These are phyloP conservation scores for Rotaria magnacalcarata DNA, from an alignment of 2,888 invertebrate species.

Conservation along the genomic window DNA sequence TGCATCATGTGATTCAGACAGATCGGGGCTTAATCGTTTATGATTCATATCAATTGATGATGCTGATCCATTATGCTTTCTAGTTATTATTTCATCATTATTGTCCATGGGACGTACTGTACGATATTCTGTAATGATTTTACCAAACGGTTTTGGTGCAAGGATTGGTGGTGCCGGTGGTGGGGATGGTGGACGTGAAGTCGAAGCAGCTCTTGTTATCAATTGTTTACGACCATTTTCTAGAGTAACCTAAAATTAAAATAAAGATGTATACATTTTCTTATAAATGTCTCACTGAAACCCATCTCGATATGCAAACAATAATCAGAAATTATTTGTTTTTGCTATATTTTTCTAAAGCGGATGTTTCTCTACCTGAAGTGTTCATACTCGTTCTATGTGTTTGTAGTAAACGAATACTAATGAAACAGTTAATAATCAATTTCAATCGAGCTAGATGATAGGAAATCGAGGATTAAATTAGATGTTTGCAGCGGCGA, in stretches of 20 bases:
- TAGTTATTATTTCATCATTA: neutral
- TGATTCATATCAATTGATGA: neutral
- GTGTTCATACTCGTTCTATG: too few species aligned
- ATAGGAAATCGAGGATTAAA: too few species aligned
- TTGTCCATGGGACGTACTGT: neutral
- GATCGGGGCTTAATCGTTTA: neutral
- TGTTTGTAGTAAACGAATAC: too few species aligned
- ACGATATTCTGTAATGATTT: slow-evolving; percentile 20
- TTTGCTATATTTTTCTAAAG: too few species aligned
- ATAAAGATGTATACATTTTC: too few species aligned
- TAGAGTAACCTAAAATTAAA: neutral
- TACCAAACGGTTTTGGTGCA: slow-evolving; percentile 6
- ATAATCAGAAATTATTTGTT: too few species aligned
- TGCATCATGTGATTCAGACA: neutral
- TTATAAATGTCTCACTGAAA: too few species aligned
- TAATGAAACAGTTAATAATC: too few species aligned
- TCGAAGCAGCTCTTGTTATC: neutral
- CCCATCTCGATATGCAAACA: too few species aligned
- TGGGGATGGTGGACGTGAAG: neutral
- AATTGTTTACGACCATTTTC: slow-evolving; percentile 20
- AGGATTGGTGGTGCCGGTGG: neutral
- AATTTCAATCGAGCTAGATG: too few species aligned
- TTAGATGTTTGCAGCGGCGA: too few species aligned
- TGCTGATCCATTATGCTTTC: neutral
- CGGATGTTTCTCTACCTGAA: too few species aligned